A percentile compares a stretch with the other conserved stretches of the same genome.
phyloP scores from a whole-genome alignment of 1,140 invertebrate species.

The Lethrus apterus region DNA sequence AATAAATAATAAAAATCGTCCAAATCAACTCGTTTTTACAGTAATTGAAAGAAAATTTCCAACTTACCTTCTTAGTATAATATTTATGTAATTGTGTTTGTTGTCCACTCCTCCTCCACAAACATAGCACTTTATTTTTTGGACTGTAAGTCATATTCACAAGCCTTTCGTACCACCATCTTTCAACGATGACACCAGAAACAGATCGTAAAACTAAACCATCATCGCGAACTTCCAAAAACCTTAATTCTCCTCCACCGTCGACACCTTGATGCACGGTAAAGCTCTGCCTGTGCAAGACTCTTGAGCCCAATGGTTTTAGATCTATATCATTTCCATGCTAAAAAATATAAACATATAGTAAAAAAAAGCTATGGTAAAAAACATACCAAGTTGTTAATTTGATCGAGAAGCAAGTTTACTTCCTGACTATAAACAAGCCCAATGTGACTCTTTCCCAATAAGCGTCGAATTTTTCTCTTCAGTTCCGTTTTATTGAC shows the following conservation, averaged over 20 bases:
- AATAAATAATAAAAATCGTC: too few relatives aligned
- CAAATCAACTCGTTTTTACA: too few relatives aligned
- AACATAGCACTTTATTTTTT: slow-evolving; percentile 92
- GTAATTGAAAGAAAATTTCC: too few relatives aligned
- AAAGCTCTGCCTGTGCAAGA: slow-evolving; percentile 95
- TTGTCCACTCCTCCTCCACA: slow-evolving; percentile 87
- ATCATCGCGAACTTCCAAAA: slow-evolving; percentile 97
- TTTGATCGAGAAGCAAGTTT: slow-evolving; percentile 92
- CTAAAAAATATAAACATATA: slow-evolving; percentile 42
- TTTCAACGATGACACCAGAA: slow-evolving; percentile 80
- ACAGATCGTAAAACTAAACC: slow-evolving; percentile 88
- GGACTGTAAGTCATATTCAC: slow-evolving; percentile 99
- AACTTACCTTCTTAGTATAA: slow-evolving; percentile 95
- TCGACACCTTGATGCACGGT: slow-evolving; percentile 93
- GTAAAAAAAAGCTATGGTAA: background rate
- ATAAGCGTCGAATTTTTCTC: slow-evolving; percentile 84
- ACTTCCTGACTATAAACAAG: slow-evolving; percentile 96
- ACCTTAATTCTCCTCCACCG: slow-evolving; percentile 84
- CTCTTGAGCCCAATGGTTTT: slow-evolving; percentile 82
- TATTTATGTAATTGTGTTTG: slow-evolving; percentile 96
- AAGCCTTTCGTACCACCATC: slow-evolving; percentile 98
- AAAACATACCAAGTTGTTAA: slow-evolving; percentile 77
- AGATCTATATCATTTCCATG: slow-evolving; percentile 95
- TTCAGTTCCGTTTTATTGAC: slow-evolving; percentile 81
- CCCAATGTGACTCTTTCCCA: slow-evolving; percentile 98